These are phyloP conservation scores for Falco punctatus DNA, from an alignment of 2,113 vertebrate species.

Conservation along the genomic window DNA sequence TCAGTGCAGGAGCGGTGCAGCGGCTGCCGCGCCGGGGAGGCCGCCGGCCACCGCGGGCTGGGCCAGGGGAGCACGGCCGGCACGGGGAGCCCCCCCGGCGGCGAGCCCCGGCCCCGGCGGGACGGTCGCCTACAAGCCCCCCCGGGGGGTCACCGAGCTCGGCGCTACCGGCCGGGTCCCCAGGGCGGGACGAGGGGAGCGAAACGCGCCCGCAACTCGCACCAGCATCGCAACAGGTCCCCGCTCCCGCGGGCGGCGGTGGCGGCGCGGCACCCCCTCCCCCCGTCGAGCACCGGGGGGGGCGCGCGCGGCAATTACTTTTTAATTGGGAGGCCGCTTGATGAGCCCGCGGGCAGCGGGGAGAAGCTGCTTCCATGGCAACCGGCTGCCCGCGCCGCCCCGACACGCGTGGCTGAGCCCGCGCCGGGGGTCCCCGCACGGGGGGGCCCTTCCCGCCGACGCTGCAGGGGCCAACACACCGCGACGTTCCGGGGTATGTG, in stretches of 20 bases:
- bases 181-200: not conserved
- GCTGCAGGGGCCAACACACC: too few species aligned
- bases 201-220: not conserved
- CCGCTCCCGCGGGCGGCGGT: not conserved
- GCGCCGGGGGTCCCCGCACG: not conserved
- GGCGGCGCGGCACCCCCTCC: not conserved
- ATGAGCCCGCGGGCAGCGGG: conserved; percentile 50
- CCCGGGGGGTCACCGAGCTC: not conserved
- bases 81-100: not conserved
- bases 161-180: not conserved
- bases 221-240: conserved; percentile 67
- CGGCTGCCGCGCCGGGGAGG: too few species aligned
- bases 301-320: conserved; percentile 53
- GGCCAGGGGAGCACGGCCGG: too few species aligned
- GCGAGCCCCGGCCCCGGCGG: not conserved
- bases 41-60: too few species aligned
- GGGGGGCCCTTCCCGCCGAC: too few species aligned
- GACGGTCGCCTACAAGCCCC: not conserved
- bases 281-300: not conserved
- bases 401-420: conserved; percentile 48
- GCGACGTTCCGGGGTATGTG: too few species aligned
- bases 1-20: not conserved
- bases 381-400: conserved; percentile 66
- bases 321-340: conserved; percentile 61
- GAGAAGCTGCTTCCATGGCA: conserved; percentile 77